Percentiles rank a stretch among this genome's conserved stretches.
phyloP scores from a whole-genome alignment of 2,113 vertebrate genomes.

The Tenebrosternarchus preto region DNA sequence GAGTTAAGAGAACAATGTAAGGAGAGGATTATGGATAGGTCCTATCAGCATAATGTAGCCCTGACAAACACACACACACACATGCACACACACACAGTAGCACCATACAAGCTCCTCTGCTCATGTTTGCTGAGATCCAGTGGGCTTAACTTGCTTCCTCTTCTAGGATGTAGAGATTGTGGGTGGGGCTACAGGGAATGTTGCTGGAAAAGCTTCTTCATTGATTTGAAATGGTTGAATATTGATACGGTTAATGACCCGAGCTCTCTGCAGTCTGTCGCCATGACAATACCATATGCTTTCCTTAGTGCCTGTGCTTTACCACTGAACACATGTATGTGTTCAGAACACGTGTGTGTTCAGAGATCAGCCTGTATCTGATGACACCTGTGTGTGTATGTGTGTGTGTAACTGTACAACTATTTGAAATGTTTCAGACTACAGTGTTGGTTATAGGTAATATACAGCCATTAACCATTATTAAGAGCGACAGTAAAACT shows the following conservation, averaged over 20 bases:
- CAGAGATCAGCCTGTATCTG: too few relatives aligned
- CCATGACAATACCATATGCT: constrained; percentile 34
- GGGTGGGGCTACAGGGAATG: too few relatives aligned
- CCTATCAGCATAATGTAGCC: too few relatives aligned
- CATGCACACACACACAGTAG: background rate
- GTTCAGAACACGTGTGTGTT: too few relatives aligned
- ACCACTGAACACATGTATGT: too few relatives aligned
- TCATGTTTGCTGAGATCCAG: background rate
- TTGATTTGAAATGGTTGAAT: background rate
- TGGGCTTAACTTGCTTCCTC: background rate
- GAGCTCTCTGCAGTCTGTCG: constrained; percentile 27
- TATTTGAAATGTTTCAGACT: background rate
- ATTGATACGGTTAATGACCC: background rate
- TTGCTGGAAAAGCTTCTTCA: background rate
- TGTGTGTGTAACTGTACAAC: too few relatives aligned
- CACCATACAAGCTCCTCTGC: background rate
- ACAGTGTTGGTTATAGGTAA: too few relatives aligned
- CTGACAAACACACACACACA: constrained; percentile 1
- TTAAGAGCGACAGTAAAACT: too few relatives aligned
- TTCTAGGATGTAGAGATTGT: background rate
- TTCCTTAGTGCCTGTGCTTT: background rate
- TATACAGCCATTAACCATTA: too few relatives aligned
- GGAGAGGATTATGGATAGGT: too few relatives aligned
- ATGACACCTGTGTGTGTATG: background rate
- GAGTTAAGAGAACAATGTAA: too few relatives aligned